phyloP scores from a whole-genome alignment of 1,140 invertebrate species.

The Heliconius eleuchia region DNA sequence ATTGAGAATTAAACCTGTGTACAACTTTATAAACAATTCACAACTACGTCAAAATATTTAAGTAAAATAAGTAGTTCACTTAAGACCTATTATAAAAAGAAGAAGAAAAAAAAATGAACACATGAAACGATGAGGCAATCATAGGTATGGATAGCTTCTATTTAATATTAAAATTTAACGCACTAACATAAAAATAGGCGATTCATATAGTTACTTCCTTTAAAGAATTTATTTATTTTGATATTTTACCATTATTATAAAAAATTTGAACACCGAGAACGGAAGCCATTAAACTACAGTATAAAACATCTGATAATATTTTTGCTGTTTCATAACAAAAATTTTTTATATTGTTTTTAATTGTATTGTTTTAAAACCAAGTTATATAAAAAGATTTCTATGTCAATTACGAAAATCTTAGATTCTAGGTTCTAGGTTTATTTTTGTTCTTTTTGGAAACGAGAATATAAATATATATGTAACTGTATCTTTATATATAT shows the following conservation, averaged over 20 bases:
- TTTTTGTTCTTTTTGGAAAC: background rate
- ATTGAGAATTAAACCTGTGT: too few relatives aligned
- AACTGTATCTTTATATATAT: background rate
- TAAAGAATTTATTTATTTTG: background rate
- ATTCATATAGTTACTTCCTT: background rate
- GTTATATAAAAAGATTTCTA: background rate
- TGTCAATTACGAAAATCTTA: background rate
- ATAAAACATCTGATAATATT: background rate
- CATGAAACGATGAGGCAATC: too few relatives aligned
- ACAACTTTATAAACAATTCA: too few relatives aligned
- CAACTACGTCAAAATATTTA: too few relatives aligned
- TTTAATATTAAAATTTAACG: too few relatives aligned
- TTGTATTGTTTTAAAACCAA: background rate
- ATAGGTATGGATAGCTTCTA: too few relatives aligned
- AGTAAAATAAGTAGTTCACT: too few relatives aligned
- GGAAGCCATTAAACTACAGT: background rate
- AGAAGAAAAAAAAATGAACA: too few relatives aligned
- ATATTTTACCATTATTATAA: background rate
- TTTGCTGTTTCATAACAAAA: background rate
- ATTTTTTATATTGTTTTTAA: background rate
- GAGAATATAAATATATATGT: background rate
- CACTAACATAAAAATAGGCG: background rate
- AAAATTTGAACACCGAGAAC: background rate
- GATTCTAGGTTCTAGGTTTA: background rate
- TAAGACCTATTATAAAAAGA: too few relatives aligned